Conservation (phyloP, 2,888 invertebrate genomes). For the Rhingia campestris region DNA sequence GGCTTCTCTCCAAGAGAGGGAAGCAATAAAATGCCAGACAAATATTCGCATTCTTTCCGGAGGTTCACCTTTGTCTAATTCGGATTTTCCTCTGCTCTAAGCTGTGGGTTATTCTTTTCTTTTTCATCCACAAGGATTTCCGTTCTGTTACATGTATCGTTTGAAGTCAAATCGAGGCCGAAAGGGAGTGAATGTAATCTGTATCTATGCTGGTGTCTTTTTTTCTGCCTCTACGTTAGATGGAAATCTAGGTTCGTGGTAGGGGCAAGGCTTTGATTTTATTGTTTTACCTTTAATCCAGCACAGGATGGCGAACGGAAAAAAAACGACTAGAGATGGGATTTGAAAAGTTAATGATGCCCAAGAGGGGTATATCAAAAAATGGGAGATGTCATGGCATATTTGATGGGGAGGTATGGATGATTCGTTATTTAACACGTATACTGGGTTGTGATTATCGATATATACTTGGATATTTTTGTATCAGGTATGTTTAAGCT, state of each 20-base stretch:
- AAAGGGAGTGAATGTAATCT: constrained; percentile 12
- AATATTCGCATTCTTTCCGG: constrained; percentile 16
- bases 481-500: too few relatives aligned
- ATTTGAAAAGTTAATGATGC: too few relatives aligned
- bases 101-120: constrained; percentile 4
- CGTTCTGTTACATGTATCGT: constrained; percentile 29
- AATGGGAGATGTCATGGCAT: too few relatives aligned
- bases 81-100: constrained; percentile 10
- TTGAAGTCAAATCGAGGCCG: constrained; percentile 34
- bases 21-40: constrained; percentile 48
- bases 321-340: too few relatives aligned
- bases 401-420: too few relatives aligned
- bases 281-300: constrained; percentile 34
- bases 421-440: too few relatives aligned
- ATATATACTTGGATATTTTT: too few relatives aligned
- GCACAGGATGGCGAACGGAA: too few relatives aligned
- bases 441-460: too few relatives aligned
- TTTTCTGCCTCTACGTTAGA: constrained; percentile 12
- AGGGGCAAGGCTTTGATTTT: constrained; percentile 37
- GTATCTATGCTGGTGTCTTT: constrained; percentile 22
- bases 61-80: constrained; percentile 33
- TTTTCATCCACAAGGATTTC: constrained; percentile 31
- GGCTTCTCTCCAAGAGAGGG: constrained; percentile 29
- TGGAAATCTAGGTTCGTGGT: not conserved
- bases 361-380: too few relatives aligned